phyloP scores from a whole-genome alignment of 2,888 invertebrate species.

The Syrphus vitripennis region DNA sequence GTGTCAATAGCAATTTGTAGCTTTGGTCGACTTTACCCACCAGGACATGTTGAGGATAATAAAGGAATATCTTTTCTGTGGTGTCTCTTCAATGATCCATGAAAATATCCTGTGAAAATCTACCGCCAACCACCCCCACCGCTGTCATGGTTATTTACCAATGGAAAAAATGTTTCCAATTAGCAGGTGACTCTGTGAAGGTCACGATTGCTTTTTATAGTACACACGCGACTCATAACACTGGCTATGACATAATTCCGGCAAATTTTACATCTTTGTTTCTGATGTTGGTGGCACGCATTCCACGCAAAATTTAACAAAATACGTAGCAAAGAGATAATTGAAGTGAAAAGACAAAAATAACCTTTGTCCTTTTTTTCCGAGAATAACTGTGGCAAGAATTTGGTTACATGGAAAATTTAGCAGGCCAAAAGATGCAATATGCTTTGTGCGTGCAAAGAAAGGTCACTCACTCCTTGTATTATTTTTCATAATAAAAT shows the following conservation, averaged over 20 bases:
- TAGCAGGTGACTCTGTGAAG: conserved; percentile 10
- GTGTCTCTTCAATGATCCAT: neutral
- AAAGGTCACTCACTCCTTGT: neutral
- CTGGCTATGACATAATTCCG: conserved; percentile 2
- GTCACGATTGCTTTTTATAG: neutral
- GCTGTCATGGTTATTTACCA: neutral
- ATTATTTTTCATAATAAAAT: too few relatives aligned
- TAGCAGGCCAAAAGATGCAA: neutral
- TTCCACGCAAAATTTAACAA: neutral
- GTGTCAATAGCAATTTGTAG: neutral
- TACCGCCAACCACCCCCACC: neutral
- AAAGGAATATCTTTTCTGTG: neutral
- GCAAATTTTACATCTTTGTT: neutral
- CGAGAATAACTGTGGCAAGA: neutral
- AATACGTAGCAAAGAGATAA: neutral
- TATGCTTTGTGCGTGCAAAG: neutral
- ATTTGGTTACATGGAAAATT: neutral
- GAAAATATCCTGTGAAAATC: neutral
- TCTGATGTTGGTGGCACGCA: too few relatives aligned
- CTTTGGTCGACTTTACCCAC: neutral
- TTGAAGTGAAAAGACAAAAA: neutral
- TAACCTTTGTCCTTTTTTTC: neutral
- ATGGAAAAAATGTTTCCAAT: neutral
- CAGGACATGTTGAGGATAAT: neutral
- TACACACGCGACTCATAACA: neutral